Base-by-base conservation (phyloP, 2,113 vertebrate genomes). In the Limanda limanda region DNA sequence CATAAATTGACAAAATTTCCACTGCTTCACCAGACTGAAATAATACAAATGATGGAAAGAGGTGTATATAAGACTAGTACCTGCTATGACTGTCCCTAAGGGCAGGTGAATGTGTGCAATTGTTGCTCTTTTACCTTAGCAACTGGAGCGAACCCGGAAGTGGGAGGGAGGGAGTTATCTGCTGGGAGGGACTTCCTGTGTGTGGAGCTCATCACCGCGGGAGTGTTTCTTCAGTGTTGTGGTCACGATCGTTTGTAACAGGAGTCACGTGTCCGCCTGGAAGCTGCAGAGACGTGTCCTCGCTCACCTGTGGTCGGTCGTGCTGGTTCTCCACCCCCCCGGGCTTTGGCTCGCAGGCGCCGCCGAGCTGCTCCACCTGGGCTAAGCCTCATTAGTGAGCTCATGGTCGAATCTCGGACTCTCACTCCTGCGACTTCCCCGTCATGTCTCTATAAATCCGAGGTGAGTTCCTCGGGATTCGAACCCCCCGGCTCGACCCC, bases 321-420 rank as follows among this genome's bases (percentile, higher is more conserved):
- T 7, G 47, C 6, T 4, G 4, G 15, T 51, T 9, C 47, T 17
- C 17, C 47, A 51, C 20, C 23, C 17, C 47, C 54, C 20, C 23
- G 12, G 13, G 2, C 65, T 78, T 20, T 25, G 2, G 27, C 71
- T 79, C 31, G 21, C 54, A 23, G 42, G 66, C 42, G 24, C 20
- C 12, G 74, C 57, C 67, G 6, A 52, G 51, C 23, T 5, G 48
- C 59, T 74, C n/a, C 68, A 69, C 23, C 59, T 23, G 13, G 57
- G 75, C 71, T 89, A 86, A 92, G 87, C 89, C 86, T 85, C 31
- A 88, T 91, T 88, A 89, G 78, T 70, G 63, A 71, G 85, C 71
- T 65, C 60, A 71, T 37, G 56, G 48, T 55, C 20, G 20, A 74
- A 74, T 79, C 83, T 76, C 76, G 4, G 62, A 1, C 70, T 20